Evolutionary conservation across 2,797 vertebrate species (phyloP), one percentile per base, ranked within the genome.

Genomic region (Cuculus canorus): DNA sequence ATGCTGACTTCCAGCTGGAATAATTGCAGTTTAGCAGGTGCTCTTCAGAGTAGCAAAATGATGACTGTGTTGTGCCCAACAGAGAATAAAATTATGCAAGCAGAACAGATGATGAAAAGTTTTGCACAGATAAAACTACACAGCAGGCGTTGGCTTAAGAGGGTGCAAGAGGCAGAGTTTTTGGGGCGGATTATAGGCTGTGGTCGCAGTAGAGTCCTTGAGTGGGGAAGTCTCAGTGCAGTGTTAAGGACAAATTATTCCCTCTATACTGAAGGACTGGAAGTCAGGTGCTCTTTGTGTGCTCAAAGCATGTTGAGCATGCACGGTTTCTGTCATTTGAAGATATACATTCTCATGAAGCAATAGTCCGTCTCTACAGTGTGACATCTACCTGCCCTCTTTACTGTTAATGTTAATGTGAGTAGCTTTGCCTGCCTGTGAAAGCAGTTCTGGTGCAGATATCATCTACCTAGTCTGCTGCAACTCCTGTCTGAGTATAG

Each of bases 11-110:
- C 83, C 88, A 95, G 79, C 79, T 96, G 82, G 90, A 92, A 78
- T 94, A 73, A 91, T 78, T 95, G 91, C 56, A 19, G 33, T 82
- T 96, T 93, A 93, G 86, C 82, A 95, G 92, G 90, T 95, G 90
- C 83, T 94, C 68, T 77, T 92, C 75, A 65, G 66, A 92, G 84
- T 88, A 78, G 82, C 57, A 93, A 85, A 94, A 59, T 39, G 64
- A 50, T 91, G 10, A 0, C 71, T 65, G 65, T 60, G 14, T 65
- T 60, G 32, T 88, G 75, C 43, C 63, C 71, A 85, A 27, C 43
- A 70, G 85, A 92, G 93, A 95, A 76, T 65, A 79, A 84, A 93
- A 81, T 80, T 70, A 77, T 35, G 52, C n/a, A 77, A 85, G 82
- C n/a, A 28, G 64, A 23, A 47, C 5, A 56, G 64, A 35, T 28